Percentiles rank a stretch among this genome's conserved stretches.
Evolutionary conservation across 2,888 invertebrate genomes (phyloP).

Genomic region (Apamea epomidion): DNA sequence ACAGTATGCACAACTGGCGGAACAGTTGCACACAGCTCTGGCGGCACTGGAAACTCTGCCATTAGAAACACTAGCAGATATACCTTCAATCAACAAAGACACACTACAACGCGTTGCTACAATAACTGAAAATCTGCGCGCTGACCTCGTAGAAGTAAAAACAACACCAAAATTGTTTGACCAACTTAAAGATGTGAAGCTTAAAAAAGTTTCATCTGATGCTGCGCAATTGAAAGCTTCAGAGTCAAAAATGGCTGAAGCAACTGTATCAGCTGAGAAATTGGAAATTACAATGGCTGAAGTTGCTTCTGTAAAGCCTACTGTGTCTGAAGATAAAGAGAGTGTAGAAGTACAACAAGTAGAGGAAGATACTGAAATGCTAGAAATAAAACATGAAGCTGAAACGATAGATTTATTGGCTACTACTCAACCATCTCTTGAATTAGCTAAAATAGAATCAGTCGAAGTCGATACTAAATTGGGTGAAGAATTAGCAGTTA

Average conservation of each 20-base stretch:
- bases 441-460: constrained; percentile 13
- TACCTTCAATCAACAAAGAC: constrained; percentile 49
- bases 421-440: constrained; percentile 3
- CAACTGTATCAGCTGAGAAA: not conserved
- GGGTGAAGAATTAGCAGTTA: constrained; percentile 7
- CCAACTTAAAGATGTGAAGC: constrained; percentile 31
- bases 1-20: constrained; percentile 63
- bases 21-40: constrained; percentile 67
- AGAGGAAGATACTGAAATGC: not conserved
- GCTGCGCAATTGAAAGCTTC: constrained; percentile 4
- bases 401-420: not conserved
- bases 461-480: not conserved
- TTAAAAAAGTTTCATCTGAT: constrained; percentile 19
- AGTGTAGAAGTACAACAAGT: constrained; percentile 1
- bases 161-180: constrained; percentile 29
- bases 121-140: constrained; percentile 60
- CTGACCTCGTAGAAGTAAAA: constrained; percentile 54
- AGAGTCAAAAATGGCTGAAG: constrained; percentile 7
- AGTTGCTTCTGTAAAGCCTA: not conserved
- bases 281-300: not conserved
- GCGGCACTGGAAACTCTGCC: constrained; percentile 60
- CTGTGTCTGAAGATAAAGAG: constrained; percentile 6
- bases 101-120: constrained; percentile 55
- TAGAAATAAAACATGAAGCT: constrained; percentile 9
- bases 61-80: constrained; percentile 60